Evolutionary conservation across 2,797 vertebrate species (phyloP).

Genomic region (Pseudomugil gertrudae): DNA sequence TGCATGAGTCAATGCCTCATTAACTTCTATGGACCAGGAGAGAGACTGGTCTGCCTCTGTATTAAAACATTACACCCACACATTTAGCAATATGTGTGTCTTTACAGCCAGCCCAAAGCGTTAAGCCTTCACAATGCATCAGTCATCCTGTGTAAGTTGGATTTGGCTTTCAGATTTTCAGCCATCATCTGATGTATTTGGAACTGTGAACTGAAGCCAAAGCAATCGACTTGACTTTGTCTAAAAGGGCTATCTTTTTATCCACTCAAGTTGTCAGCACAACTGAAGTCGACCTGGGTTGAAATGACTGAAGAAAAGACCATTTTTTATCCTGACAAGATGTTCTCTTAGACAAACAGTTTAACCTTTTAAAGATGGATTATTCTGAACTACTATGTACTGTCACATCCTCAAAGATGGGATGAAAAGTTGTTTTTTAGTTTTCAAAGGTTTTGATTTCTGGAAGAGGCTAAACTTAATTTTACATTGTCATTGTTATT

Average conservation of each 20-base stretch:
- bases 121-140: conserved; percentile 51
- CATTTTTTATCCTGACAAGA: conserved; percentile 19
- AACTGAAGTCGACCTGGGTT: conserved; percentile 41
- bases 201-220: conserved; percentile 46
- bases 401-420: neutral
- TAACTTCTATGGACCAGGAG: conserved; percentile 22
- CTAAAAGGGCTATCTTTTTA: conserved; percentile 41
- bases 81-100: conserved; percentile 34
- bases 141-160: conserved; percentile 28
- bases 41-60: conserved; percentile 36
- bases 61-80: conserved; percentile 48
- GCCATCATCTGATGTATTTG: conserved; percentile 47
- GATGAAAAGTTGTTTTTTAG: neutral
- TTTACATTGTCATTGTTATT: too few species aligned
- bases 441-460: neutral
- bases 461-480: neutral
- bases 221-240: conserved; percentile 48
- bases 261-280: conserved; percentile 48
- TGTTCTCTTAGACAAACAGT: conserved; percentile 15
- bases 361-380: conserved; percentile 7
- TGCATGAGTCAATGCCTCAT: conserved; percentile 47
- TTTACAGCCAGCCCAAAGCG: conserved; percentile 35
- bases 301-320: conserved; percentile 3
- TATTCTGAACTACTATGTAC: neutral
- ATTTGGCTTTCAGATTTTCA: conserved; percentile 58